These are phyloP conservation scores for Casuarius casuarius DNA, from an alignment of 2,113 vertebrate species.

Conservation along the genomic window DNA sequence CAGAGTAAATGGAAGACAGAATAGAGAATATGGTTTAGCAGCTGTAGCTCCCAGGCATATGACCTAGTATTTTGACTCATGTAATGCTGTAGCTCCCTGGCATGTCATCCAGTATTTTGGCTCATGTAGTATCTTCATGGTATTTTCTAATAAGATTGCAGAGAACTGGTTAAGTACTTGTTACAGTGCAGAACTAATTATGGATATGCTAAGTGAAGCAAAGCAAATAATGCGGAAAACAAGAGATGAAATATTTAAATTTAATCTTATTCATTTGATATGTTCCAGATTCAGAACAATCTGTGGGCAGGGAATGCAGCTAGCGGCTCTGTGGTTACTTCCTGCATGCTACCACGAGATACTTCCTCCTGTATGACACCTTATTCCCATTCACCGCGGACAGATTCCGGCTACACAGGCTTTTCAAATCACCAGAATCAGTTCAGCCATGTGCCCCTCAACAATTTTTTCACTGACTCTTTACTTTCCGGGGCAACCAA, in stretches of 20 bases:
- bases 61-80: neutral
- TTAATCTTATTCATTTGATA: slow-evolving; percentile 64
- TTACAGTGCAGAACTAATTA: neutral
- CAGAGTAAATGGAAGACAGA: neutral
- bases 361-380: slow-evolving; percentile 93
- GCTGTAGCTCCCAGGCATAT: neutral
- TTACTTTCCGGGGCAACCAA: slow-evolving; percentile 87
- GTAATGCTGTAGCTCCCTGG: neutral
- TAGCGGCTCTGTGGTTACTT: slow-evolving; percentile 90
- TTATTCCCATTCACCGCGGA: slow-evolving; percentile 90
- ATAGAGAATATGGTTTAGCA: neutral
- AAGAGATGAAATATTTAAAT: slow-evolving; percentile 22
- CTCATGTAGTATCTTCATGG: neutral
- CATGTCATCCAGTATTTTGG: neutral
- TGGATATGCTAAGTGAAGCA: neutral
- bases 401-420: slow-evolving; percentile 91
- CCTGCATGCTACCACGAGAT: slow-evolving; percentile 94
- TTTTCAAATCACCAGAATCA: slow-evolving; percentile 97
- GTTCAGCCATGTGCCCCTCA: slow-evolving; percentile 92
- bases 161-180: neutral
- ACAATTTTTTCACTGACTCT: slow-evolving; percentile 98
- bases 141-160: neutral
- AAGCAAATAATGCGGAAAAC: slow-evolving; percentile 14
- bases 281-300: slow-evolving; percentile 94
- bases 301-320: slow-evolving; percentile 90